Conservation (phyloP, 2,888 invertebrate genomes). For the Caenorhabditis sinica region DNA sequence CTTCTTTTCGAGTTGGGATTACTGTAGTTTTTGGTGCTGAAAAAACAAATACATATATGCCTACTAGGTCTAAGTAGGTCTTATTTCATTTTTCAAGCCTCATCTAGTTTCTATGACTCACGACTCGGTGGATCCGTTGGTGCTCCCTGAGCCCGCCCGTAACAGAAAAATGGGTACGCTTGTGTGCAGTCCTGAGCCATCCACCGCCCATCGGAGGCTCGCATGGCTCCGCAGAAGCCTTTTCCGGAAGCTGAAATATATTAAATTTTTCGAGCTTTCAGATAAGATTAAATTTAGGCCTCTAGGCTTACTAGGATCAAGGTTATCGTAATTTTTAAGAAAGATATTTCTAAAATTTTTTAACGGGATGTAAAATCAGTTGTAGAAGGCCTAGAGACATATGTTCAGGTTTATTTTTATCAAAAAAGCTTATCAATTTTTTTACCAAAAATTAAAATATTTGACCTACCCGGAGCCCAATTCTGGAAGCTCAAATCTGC, state of each 20-base stretch:
- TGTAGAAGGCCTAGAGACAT: too few relatives aligned
- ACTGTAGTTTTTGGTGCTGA: slow-evolving; percentile 46
- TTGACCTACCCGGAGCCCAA: slow-evolving; percentile 49
- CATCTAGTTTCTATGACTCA: slow-evolving; percentile 5
- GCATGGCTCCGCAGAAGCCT: slow-evolving; percentile 53
- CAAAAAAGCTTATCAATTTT: too few relatives aligned
- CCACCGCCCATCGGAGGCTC: slow-evolving; percentile 37
- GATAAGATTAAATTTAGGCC: too few relatives aligned
- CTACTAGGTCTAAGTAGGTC: neutral
- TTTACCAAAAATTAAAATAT: neutral
- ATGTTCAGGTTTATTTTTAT: too few relatives aligned
- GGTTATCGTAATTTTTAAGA: too few relatives aligned
- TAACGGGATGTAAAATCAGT: too few relatives aligned
- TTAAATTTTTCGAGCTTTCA: too few relatives aligned
- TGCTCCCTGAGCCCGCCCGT: slow-evolving; percentile 52
- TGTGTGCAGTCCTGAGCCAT: slow-evolving; percentile 30
- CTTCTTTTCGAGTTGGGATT: slow-evolving; percentile 43
- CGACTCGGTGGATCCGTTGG: slow-evolving; percentile 49
- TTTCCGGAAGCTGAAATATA: neutral
- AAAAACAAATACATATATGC: slow-evolving; percentile 4
- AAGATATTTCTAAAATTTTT: too few relatives aligned
- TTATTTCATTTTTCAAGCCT: neutral
- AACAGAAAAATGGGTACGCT: slow-evolving; percentile 49
- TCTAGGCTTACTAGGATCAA: too few relatives aligned
- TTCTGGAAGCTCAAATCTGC: slow-evolving; percentile 26